phyloP scores from a whole-genome alignment of 1,140 invertebrate genomes.

The Ericerus pela region DNA sequence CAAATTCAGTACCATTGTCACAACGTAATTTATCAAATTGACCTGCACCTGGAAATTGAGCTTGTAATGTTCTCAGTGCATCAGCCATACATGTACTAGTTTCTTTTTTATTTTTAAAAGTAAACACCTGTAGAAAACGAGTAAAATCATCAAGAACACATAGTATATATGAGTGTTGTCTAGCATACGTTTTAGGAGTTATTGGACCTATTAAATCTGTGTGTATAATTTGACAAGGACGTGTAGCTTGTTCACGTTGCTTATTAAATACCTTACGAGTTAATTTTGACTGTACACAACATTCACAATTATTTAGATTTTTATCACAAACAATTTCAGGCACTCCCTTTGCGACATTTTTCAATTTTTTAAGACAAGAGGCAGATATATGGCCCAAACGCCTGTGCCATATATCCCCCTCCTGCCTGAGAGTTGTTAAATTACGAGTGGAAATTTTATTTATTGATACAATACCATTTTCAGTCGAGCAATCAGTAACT shows the following conservation, averaged over 20 bases:
- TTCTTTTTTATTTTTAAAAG: not conserved
- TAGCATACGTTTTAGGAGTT: not conserved
- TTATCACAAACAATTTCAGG: not conserved
- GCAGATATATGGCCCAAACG: slow-evolving; percentile 13
- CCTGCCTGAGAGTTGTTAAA: too few species aligned
- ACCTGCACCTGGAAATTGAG: not conserved
- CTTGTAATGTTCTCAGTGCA: not conserved
- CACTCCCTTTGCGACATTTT: not conserved
- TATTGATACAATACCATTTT: too few species aligned
- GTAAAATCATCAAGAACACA: slow-evolving; percentile 1
- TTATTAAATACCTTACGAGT: not conserved
- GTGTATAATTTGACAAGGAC: not conserved
- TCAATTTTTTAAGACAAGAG: slow-evolving; percentile 1
- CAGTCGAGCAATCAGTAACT: too few species aligned
- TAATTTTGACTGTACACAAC: not conserved
- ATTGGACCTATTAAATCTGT: not conserved
- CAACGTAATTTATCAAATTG: not conserved
- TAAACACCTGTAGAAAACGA: not conserved
- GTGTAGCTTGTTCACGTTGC: not conserved
- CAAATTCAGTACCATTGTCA: not conserved
- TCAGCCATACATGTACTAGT: not conserved
- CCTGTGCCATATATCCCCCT: slow-evolving; percentile 16
- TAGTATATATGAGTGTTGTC: not conserved
- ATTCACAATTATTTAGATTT: not conserved
- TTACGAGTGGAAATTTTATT: too few species aligned